Percentiles rank a stretch among this genome's conserved stretches.
These are phyloP conservation scores for Hypothenemus hampei DNA, from an alignment of 1,140 invertebrate species.

Conservation along the genomic window DNA sequence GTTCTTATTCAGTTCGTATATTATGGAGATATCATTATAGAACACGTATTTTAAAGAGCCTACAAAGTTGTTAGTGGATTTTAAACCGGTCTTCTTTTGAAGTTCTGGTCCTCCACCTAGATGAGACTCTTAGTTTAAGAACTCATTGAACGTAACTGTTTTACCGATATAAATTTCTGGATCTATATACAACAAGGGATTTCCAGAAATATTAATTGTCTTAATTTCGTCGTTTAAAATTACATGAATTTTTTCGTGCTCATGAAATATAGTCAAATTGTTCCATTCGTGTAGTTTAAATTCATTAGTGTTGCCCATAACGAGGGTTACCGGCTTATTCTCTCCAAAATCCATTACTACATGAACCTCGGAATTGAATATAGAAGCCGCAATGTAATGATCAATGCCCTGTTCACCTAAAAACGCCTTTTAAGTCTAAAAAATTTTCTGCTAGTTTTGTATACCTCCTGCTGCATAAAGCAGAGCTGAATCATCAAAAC, in stretches of 20 bases:
- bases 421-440: neutral
- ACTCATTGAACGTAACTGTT: no score
- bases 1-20: constrained; percentile 77
- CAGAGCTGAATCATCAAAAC: constrained; percentile 79
- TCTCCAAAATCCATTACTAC: constrained; percentile 82
- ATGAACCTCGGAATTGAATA: constrained; percentile 71
- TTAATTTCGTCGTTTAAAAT: constrained; percentile 68
- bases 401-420: constrained; percentile 59
- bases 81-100: constrained; percentile 68
- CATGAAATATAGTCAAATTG: constrained; percentile 81
- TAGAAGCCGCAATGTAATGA: constrained; percentile 78
- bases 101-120: constrained; percentile 61
- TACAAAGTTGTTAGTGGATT: constrained; percentile 71
- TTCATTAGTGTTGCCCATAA: constrained; percentile 57
- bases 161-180: constrained; percentile 86
- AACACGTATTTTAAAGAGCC: constrained; percentile 89
- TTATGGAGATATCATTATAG: constrained; percentile 85
- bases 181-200: constrained; percentile 80
- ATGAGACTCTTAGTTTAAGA: no score
- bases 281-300: constrained; percentile 78
- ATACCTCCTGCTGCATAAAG: constrained; percentile 80
- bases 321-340: constrained; percentile 59
- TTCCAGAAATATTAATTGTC: constrained; percentile 63
- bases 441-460: neutral
- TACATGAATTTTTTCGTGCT: constrained; percentile 64